These are phyloP conservation scores for Sweltsa coloradensis DNA, from an alignment of 1,140 invertebrate genomes.

Conservation along the genomic window DNA sequence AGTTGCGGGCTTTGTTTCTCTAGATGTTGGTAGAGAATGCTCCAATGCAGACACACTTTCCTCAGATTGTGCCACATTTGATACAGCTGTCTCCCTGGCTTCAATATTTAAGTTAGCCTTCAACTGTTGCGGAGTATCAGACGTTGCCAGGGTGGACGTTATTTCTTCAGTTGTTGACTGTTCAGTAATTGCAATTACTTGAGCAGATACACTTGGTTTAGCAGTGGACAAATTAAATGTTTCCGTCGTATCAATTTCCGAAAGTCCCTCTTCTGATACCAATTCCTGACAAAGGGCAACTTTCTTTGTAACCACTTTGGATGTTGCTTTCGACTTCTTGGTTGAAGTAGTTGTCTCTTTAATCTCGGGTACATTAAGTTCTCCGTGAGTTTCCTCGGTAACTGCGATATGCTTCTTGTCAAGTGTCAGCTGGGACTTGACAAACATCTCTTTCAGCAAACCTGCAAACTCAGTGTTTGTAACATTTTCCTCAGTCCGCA, in stretches of 20 bases:
- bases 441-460: neutral
- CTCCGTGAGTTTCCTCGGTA: neutral
- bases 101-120: slow-evolving; percentile 1
- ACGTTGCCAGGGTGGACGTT: neutral
- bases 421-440: neutral
- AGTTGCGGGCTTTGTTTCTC: neutral
- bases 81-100: neutral
- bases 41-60: neutral
- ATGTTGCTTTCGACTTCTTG: neutral
- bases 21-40: too few species aligned
- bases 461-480: too few species aligned
- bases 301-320: neutral
- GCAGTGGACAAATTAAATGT: neutral
- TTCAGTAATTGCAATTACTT: neutral
- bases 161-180: neutral
- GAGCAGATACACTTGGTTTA: neutral
- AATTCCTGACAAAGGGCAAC: neutral
- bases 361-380: neutral
- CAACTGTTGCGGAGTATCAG: neutral
- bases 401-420: neutral
- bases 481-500: too few species aligned
- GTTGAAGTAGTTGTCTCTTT: slow-evolving; percentile 1
- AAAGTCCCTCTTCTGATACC: neutral
- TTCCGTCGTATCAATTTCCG: neutral
- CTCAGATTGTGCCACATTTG: neutral